phyloP scores from a whole-genome alignment of 2,888 invertebrate species.

The Drosophila atroscutellata region DNA sequence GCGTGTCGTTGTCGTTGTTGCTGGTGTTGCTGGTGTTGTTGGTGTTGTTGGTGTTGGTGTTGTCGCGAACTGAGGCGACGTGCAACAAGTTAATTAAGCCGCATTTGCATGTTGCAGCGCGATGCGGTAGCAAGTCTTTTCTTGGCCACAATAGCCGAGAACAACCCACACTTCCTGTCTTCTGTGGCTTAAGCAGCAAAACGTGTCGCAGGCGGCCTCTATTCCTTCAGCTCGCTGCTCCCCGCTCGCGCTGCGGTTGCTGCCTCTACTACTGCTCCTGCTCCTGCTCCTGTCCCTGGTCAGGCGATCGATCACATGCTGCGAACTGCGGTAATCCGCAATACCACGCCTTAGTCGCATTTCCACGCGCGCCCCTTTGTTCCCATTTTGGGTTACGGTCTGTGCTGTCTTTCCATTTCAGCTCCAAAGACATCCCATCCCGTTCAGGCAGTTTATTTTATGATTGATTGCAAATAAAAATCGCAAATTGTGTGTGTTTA shows the following conservation, averaged over 20 bases:
- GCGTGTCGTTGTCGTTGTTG: conserved; percentile 59
- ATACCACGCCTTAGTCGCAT: conserved; percentile 81
- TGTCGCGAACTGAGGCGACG: conserved; percentile 66
- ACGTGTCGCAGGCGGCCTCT: conserved; percentile 77
- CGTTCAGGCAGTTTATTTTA: conserved; percentile 73
- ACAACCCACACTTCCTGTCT: conserved; percentile 78
- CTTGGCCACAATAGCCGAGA: conserved; percentile 41
- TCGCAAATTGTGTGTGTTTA: conserved; percentile 76
- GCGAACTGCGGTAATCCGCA: conserved; percentile 81
- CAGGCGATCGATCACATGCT: conserved; percentile 81
- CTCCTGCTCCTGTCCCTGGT: conserved; percentile 26
- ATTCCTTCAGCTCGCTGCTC: conserved; percentile 25
- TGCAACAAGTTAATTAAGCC: conserved; percentile 84
- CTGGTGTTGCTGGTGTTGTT: conserved; percentile 2
- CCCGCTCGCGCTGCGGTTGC: conserved; percentile 1
- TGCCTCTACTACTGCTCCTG: conserved; percentile 8
- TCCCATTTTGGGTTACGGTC: conserved; percentile 13
- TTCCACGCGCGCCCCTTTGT: conserved; percentile 74
- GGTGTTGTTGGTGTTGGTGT: conserved; percentile 6
- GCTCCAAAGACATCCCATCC: conserved; percentile 30
- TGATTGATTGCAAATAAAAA: conserved; percentile 81
- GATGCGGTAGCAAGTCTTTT: conserved; percentile 23
- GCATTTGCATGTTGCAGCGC: conserved; percentile 81
- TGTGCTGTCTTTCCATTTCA: background rate
- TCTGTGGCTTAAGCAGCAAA: conserved; percentile 62